A percentile compares a stretch with the other conserved stretches of the same genome.
Conservation (phyloP, 2,797 vertebrate genomes). For the Clarias laeviceps region DNA sequence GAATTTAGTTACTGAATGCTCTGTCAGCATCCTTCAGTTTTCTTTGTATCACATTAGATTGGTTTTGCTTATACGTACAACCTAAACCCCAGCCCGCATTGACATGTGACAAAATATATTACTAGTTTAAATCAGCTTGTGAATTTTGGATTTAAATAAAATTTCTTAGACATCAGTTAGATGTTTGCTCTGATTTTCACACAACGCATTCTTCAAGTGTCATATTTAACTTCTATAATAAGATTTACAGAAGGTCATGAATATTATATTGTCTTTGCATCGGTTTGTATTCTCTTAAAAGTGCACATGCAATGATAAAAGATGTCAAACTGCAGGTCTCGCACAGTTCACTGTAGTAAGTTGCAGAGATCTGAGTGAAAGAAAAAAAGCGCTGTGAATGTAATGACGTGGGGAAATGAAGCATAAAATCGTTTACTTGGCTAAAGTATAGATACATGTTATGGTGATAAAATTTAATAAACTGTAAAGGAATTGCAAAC, state of each 20-base stretch:
- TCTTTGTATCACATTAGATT: constrained; percentile 8
- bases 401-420: constrained; percentile 10
- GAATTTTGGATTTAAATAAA: neutral
- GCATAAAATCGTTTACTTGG: neutral
- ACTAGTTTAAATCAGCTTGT: neutral
- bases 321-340: constrained; percentile 19
- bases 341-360: neutral
- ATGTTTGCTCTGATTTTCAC: neutral
- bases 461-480: neutral
- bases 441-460: neutral
- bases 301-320: constrained; percentile 24
- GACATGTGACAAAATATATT: neutral
- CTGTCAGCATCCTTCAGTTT: constrained; percentile 34
- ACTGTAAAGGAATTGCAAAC: neutral
- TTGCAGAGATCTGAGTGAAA: constrained; percentile 3
- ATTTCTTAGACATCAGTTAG: neutral
- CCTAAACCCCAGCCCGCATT: neutral
- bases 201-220: constrained; percentile 11
- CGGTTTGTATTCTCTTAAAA: constrained; percentile 18
- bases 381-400: constrained; percentile 23
- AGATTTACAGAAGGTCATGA: constrained; percentile 18
- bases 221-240: constrained; percentile 14
- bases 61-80: neutral
- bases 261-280: constrained; percentile 24
- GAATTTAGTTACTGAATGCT: constrained; percentile 32